Percentiles rank a stretch among this genome's conserved stretches.
phyloP scores from a whole-genome alignment of 2,888 invertebrate genomes.

The Hybos culiciformis region DNA sequence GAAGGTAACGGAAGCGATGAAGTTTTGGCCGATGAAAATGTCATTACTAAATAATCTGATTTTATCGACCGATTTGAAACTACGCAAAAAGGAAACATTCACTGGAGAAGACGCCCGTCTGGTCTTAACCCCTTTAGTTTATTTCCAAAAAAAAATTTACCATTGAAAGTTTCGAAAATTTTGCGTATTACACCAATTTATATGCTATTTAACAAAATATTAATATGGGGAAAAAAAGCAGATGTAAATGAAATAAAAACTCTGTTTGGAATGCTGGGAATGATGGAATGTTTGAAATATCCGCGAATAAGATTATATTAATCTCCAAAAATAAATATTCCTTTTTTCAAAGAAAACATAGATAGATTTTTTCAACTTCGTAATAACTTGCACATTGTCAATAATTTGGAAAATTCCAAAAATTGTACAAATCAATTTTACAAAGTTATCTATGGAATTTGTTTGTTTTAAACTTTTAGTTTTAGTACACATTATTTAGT shows the following conservation, averaged over 20 bases:
- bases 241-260: background rate
- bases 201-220: background rate
- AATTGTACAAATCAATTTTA: background rate
- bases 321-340: background rate
- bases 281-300: background rate
- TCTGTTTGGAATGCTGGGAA: background rate
- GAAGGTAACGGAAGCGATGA: background rate
- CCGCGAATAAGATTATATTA: background rate
- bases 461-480: too few relatives aligned
- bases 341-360: background rate
- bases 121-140: background rate
- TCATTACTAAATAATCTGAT: background rate
- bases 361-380: background rate
- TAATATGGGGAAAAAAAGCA: background rate
- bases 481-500: too few relatives aligned
- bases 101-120: background rate
- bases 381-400: background rate
- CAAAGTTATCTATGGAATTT: too few relatives aligned
- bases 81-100: background rate
- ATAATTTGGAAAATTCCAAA: background rate
- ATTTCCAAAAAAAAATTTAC: background rate
- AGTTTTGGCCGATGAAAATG: background rate
- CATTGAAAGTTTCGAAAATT: background rate
- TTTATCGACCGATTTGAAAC: background rate
- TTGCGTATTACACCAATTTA: background rate